Evolutionary conservation across 2,888 invertebrate species (phyloP).

Genomic region (Pachydiplax longipennis): DNA sequence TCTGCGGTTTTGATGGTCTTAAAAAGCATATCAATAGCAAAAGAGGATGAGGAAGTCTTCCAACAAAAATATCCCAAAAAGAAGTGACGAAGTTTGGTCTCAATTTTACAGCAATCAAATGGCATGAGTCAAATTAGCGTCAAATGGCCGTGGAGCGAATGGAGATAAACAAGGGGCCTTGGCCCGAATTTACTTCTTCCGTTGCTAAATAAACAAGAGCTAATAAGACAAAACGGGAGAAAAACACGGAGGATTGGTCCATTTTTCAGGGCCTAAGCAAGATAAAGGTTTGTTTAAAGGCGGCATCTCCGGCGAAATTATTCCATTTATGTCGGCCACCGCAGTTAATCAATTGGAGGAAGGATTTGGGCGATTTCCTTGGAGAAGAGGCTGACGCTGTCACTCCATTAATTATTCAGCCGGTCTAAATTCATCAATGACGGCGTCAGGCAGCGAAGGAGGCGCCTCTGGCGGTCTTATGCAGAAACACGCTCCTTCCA

Average conservation of each 20-base stretch:
- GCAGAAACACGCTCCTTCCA: background rate
- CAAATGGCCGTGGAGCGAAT: too few relatives aligned
- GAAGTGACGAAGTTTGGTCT: too few relatives aligned
- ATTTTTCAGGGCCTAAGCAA: background rate
- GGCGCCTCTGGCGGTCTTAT: constrained; percentile 6
- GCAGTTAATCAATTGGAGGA: constrained; percentile 7
- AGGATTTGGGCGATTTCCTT: background rate
- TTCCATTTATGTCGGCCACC: background rate
- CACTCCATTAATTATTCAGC: constrained; percentile 41
- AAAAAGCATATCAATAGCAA: too few relatives aligned
- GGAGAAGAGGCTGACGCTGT: constrained; percentile 12
- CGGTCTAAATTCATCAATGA: constrained; percentile 34
- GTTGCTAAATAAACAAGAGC: too few relatives aligned
- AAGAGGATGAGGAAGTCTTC: too few relatives aligned
- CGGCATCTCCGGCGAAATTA: background rate
- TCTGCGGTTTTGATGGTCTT: too few relatives aligned
- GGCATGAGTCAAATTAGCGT: too few relatives aligned
- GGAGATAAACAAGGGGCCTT: too few relatives aligned
- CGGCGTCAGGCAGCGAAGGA: constrained; percentile 7
- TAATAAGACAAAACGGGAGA: background rate
- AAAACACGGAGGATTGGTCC: background rate
- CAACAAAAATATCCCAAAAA: too few relatives aligned
- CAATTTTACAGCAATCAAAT: too few relatives aligned
- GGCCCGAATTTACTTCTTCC: too few relatives aligned
- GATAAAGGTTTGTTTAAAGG: background rate